Evolutionary conservation across 2,888 invertebrate genomes (phyloP).

Genomic region (Lithophane semibrunnea): DNA sequence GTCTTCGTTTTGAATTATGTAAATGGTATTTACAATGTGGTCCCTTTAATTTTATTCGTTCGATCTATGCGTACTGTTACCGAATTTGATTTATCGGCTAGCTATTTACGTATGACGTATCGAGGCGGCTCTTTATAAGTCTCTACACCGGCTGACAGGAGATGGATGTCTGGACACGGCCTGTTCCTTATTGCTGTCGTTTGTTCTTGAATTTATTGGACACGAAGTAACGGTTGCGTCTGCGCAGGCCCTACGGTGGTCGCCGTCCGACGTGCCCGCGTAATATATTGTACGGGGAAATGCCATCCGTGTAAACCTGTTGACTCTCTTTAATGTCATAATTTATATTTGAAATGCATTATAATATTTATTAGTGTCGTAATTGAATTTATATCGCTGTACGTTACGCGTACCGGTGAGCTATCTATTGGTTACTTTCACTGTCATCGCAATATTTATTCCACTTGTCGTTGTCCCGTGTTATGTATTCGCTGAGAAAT

Average conservation of each 20-base stretch:
- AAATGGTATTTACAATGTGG: constrained; percentile 78
- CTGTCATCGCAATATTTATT: constrained; percentile 67
- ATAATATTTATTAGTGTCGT: constrained; percentile 71
- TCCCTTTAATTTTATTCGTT: constrained; percentile 77
- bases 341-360: constrained; percentile 77
- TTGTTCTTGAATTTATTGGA: constrained; percentile 88
- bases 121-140: constrained; percentile 76
- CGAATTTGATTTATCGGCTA: constrained; percentile 83
- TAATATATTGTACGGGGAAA: constrained; percentile 81
- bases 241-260: constrained; percentile 75
- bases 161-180: constrained; percentile 83
- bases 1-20: constrained; percentile 78
- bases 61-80: constrained; percentile 74
- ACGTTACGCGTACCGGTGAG: constrained; percentile 55
- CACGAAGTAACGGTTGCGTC: constrained; percentile 86
- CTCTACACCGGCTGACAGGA: constrained; percentile 78
- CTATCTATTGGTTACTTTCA: constrained; percentile 65
- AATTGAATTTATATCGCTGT: constrained; percentile 73
- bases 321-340: constrained; percentile 80
- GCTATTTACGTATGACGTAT: constrained; percentile 78
- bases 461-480: constrained; percentile 42
- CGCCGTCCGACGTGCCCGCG: constrained; percentile 70
- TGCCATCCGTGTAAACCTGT: constrained; percentile 79
- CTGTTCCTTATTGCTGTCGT: constrained; percentile 86
- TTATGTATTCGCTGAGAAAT: constrained; percentile 47